These are phyloP conservation scores for Tinamus guttatus DNA, from an alignment of 2,113 vertebrate species.

Conservation along the genomic window DNA sequence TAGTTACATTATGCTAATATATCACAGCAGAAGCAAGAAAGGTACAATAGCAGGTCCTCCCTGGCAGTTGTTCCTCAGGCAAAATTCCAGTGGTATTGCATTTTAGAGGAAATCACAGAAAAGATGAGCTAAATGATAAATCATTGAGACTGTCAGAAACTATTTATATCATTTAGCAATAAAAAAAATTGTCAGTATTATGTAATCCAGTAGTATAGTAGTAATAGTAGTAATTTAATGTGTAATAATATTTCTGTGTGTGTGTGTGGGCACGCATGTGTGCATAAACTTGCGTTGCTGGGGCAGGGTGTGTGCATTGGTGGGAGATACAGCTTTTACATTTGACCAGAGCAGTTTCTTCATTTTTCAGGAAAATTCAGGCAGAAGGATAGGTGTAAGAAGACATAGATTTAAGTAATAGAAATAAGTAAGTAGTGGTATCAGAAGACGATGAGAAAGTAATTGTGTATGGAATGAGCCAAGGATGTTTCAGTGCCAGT, in stretches of 20 bases:
- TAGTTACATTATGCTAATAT: conserved; percentile 26
- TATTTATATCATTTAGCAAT: conserved; percentile 39
- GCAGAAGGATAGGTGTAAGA: neutral
- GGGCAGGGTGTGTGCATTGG: neutral
- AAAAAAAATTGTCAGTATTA: neutral
- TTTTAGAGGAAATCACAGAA: conserved; percentile 17
- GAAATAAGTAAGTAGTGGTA: accelerated
- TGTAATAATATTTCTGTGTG: neutral
- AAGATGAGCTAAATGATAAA: conserved; percentile 31
- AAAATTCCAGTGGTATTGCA: conserved; percentile 21
- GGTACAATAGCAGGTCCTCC: conserved; percentile 22
- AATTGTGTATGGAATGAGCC: neutral
- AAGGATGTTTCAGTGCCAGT: neutral
- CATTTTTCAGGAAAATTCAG: neutral
- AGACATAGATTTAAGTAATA: neutral
- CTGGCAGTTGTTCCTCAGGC: conserved; percentile 40
- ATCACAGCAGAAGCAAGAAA: conserved; percentile 28
- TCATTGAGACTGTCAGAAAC: neutral
- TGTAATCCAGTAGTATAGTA: neutral
- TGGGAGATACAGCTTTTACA: neutral
- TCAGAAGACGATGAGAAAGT: neutral
- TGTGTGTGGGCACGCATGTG: neutral
- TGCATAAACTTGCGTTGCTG: neutral
- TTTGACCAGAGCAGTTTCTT: conserved; percentile 18
- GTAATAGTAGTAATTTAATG: conserved; percentile 8